Evolutionary conservation across 2,797 vertebrate genomes (phyloP).

Genomic region (Spinibarbus caldwelli): DNA sequence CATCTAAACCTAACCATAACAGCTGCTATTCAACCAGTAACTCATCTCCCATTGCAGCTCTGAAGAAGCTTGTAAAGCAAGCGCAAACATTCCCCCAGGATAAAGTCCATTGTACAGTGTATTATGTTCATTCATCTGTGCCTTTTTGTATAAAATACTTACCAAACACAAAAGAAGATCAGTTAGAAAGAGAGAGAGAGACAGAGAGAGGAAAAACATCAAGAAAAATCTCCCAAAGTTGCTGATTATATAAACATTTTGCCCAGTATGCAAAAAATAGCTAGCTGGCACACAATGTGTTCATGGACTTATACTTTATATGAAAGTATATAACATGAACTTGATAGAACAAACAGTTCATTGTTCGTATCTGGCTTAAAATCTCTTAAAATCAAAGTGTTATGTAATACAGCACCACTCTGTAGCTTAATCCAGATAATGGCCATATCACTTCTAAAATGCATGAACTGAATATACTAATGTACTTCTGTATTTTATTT

Average conservation of each 20-base stretch:
- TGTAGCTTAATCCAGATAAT: constrained; percentile 6
- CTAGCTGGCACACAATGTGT: no score
- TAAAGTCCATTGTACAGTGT: no score
- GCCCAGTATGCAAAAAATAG: neutral
- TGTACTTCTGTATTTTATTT: neutral
- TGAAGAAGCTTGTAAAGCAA: constrained; percentile 15
- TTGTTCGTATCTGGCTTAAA: neutral
- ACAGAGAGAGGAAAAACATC: no score
- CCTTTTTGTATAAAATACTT: neutral
- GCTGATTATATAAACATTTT: neutral
- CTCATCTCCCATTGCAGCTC: no score
- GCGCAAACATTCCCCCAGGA: neutral
- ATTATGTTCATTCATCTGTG: constrained; percentile 17
- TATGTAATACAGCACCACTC: neutral
- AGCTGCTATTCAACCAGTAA: no score
- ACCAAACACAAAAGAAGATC: neutral
- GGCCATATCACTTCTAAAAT: neutral
- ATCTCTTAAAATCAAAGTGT: neutral
- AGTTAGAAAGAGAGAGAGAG: neutral
- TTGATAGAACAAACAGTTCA: neutral
- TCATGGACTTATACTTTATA: neutral
- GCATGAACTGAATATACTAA: neutral
- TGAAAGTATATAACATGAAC: neutral
- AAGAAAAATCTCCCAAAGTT: neutral
- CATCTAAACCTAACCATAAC: no score